Percentiles rank a stretch among this genome's conserved stretches.
Conservation (phyloP, 2,888 invertebrate species). For the Machimus atricapillus region DNA sequence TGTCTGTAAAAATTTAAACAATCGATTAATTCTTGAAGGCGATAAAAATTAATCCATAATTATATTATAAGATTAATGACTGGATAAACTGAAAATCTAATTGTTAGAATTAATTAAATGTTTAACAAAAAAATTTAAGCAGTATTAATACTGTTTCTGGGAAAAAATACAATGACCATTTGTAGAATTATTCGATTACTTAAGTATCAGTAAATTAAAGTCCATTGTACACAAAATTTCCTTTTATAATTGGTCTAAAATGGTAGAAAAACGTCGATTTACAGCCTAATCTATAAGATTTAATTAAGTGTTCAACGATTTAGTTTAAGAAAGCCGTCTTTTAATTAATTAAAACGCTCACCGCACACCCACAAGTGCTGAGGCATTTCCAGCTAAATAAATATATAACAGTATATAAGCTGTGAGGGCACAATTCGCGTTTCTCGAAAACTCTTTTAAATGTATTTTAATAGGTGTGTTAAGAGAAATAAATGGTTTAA, state of each 20-base stretch:
- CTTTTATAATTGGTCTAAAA: background rate
- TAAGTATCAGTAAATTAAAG: background rate
- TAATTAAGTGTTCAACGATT: conserved; percentile 14
- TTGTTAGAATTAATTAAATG: no score
- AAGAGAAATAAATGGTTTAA: background rate
- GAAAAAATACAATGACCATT: background rate
- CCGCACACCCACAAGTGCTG: background rate
- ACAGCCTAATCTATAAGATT: background rate
- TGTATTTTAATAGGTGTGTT: background rate
- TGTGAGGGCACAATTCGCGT: background rate
- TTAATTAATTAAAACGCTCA: conserved; percentile 9
- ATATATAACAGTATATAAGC: background rate
- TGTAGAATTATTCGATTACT: background rate
- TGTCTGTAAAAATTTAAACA: background rate
- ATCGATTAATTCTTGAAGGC: no score
- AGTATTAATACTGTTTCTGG: no score
- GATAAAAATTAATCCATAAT: no score
- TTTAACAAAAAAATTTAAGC: no score
- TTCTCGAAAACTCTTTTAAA: background rate
- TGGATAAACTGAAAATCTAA: no score
- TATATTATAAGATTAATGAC: no score
- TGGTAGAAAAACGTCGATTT: background rate
- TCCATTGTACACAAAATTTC: background rate
- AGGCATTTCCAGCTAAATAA: background rate
- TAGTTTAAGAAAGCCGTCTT: background rate